phyloP scores from a whole-genome alignment of 2,797 vertebrate species.

The Morus bassanus region DNA sequence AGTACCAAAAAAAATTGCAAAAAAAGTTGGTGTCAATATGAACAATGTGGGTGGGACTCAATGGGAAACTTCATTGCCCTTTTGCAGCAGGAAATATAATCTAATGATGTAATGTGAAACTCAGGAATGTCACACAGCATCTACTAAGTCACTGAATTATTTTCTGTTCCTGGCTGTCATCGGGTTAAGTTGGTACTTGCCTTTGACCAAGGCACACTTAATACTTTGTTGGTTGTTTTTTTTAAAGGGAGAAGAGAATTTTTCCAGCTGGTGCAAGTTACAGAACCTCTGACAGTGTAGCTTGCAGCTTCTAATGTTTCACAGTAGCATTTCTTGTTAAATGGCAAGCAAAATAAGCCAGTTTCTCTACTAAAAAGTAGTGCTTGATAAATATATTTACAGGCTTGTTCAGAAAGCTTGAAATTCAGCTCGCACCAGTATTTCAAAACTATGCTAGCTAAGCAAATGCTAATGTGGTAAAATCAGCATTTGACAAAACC shows the following conservation, averaged over 20 bases:
- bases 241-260: not conserved
- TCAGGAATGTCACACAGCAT: not conserved
- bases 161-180: slow-evolving; percentile 21
- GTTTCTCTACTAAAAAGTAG: not conserved
- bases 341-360: not conserved
- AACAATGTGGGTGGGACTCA: not conserved
- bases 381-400: not conserved
- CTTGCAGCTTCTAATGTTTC: not conserved
- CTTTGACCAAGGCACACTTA: not conserved
- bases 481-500: not conserved
- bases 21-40: not conserved
- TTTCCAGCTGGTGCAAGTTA: not conserved
- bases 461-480: not conserved
- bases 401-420: not conserved
- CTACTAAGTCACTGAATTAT: not conserved
- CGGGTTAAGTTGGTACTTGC: not conserved
- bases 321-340: not conserved
- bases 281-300: not conserved
- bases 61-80: slow-evolving; percentile 1
- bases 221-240: not conserved
- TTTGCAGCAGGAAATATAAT: slow-evolving; percentile 44
- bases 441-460: not conserved
- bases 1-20: not conserved
- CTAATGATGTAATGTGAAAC: slow-evolving; percentile 50
- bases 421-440: not conserved